These are phyloP conservation scores for Spermophilus dauricus DNA, from an alignment of 2,113 vertebrate species.

Conservation along the genomic window DNA sequence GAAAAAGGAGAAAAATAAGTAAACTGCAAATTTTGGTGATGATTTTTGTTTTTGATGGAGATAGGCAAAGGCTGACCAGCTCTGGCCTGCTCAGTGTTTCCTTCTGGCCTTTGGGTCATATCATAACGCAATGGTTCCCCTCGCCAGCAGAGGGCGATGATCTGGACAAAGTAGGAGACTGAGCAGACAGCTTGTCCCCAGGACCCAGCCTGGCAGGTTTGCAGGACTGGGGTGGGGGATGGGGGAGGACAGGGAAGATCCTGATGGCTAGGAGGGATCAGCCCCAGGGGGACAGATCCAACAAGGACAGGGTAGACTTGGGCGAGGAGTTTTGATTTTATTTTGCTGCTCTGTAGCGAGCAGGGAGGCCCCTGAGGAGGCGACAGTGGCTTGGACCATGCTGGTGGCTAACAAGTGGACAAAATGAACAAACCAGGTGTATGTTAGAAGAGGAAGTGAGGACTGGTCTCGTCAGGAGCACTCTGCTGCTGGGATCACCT, in stretches of 20 bases:
- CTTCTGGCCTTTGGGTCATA: neutral
- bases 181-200: accelerated
- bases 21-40: neutral
- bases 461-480: neutral
- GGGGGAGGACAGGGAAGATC: neutral
- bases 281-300: neutral
- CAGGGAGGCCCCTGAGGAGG: neutral
- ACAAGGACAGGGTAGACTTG: neutral
- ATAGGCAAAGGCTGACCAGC: neutral
- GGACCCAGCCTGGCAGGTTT: accelerated
- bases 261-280: neutral
- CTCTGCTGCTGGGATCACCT: neutral
- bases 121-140: neutral
- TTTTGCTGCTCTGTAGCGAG: neutral
- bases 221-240: accelerated
- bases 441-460: neutral
- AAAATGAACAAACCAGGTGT: neutral
- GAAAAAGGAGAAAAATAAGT: neutral
- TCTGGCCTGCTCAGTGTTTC: neutral
- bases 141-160: neutral
- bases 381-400: neutral
- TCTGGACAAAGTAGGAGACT: neutral
- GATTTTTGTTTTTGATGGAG: neutral
- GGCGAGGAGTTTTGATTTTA: neutral
- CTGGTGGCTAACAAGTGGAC: neutral